Evolutionary conservation across 2,113 vertebrate species (phyloP).

Genomic region (Apteryx owenii): DNA sequence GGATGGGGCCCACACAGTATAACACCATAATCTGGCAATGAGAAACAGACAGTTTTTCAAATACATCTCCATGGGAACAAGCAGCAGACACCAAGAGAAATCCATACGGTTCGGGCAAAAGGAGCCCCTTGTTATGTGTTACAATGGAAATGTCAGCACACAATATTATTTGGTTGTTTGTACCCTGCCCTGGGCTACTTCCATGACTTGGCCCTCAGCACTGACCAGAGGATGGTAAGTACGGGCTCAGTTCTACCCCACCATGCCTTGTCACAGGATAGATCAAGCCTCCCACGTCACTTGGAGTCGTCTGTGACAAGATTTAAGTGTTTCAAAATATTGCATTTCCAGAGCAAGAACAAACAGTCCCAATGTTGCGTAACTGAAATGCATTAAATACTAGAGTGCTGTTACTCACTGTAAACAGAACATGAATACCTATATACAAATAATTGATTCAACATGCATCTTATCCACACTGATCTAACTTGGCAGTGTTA

Average conservation of each 20-base stretch:
- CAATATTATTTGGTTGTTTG: neutral
- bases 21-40: neutral
- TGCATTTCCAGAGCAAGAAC: constrained; percentile 63
- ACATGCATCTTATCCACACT: constrained; percentile 26
- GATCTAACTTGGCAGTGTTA: constrained; percentile 60
- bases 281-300: constrained; percentile 46
- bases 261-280: neutral
- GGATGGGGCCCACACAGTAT: neutral
- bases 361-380: constrained; percentile 55
- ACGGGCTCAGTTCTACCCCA: neutral
- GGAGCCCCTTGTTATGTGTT: neutral
- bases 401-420: constrained; percentile 31
- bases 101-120: neutral
- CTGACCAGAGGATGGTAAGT: fast-evolving
- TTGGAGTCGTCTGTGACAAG: constrained; percentile 57
- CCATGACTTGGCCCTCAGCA: neutral
- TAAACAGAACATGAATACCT: constrained; percentile 63
- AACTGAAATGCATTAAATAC: constrained; percentile 58
- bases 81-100: constrained; percentile 19
- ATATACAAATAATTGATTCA: constrained; percentile 65
- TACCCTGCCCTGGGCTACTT: neutral
- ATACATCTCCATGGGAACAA: constrained; percentile 12
- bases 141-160: neutral
- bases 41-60: neutral
- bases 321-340: constrained; percentile 72